Evolutionary conservation across 2,797 vertebrate genomes (phyloP).

Genomic region (Bryconaethiops microstoma): DNA sequence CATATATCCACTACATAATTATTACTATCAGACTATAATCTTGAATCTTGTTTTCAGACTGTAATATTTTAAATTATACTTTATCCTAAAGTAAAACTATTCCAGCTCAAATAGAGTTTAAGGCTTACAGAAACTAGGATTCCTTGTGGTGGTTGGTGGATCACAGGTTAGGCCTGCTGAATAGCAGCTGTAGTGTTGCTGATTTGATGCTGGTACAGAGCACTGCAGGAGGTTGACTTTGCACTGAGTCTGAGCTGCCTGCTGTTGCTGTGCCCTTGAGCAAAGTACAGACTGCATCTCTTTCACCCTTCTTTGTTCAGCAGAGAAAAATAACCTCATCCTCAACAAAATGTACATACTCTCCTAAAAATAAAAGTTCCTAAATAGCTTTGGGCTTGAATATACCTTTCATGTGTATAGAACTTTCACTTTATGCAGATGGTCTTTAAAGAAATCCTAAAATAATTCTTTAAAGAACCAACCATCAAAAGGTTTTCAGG

Average conservation of each 20-base stretch:
- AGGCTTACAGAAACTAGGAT: background rate
- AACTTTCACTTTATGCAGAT: no score
- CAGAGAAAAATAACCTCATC: background rate
- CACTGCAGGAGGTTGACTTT: background rate
- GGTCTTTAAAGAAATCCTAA: no score
- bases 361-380: background rate
- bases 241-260: constrained; percentile 2
- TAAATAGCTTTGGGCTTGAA: background rate
- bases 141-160: background rate
- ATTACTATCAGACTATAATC: no score
- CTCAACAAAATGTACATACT: background rate
- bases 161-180: background rate
- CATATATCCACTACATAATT: no score
- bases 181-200: background rate
- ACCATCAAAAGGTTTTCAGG: background rate
- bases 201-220: background rate
- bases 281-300: constrained; percentile 10
- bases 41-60: no score
- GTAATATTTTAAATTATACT: background rate
- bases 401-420: background rate
- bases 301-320: constrained; percentile 11
- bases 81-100: background rate
- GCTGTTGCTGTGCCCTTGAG: background rate
- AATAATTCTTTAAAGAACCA: background rate
- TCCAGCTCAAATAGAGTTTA: no score